A percentile compares a stretch with the other conserved stretches of the same genome.
Conservation (phyloP, 1,140 invertebrate genomes). For the Philaenus spumarius region DNA sequence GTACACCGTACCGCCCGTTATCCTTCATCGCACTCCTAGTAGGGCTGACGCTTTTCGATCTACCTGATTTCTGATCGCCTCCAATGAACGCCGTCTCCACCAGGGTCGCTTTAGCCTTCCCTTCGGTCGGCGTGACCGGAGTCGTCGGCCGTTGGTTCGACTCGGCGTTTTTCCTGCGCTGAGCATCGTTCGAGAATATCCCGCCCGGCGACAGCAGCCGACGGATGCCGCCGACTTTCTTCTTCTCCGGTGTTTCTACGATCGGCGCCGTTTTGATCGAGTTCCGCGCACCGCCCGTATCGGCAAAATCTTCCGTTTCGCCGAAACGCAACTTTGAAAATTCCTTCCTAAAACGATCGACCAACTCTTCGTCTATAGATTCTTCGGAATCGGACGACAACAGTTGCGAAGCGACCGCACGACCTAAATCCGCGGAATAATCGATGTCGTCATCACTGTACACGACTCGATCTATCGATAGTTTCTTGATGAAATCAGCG, state of each 20-base stretch:
- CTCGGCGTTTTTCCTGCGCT: constrained; percentile 11
- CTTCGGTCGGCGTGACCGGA: not conserved
- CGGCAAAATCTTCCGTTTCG: not conserved
- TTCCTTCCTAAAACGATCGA: not conserved
- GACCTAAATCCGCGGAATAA: constrained; percentile 6
- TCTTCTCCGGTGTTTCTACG: constrained; percentile 8
- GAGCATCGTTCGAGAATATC: constrained; percentile 11
- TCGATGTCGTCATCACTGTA: constrained; percentile 10
- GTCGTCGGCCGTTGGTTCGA: not conserved
- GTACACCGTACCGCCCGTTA: constrained; percentile 8
- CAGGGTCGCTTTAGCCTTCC: constrained; percentile 12
- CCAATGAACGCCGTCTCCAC: constrained; percentile 24
- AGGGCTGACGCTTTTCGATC: constrained; percentile 24
- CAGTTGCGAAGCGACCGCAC: constrained; percentile 5
- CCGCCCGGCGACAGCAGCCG: constrained; percentile 16
- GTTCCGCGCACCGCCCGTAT: too few species aligned
- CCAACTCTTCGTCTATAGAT: constrained; percentile 2
- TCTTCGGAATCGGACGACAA: constrained; percentile 10
- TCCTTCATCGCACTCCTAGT: constrained; percentile 1
- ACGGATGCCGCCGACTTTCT: constrained; percentile 20
- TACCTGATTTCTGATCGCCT: not conserved
- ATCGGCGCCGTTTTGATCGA: constrained; percentile 15
- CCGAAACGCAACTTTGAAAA: not conserved
- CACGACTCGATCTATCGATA: not conserved
- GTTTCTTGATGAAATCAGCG: constrained; percentile 9